These are phyloP conservation scores for Myotis vivesi DNA, from an alignment of 2,797 vertebrate species.

Conservation along the genomic window DNA sequence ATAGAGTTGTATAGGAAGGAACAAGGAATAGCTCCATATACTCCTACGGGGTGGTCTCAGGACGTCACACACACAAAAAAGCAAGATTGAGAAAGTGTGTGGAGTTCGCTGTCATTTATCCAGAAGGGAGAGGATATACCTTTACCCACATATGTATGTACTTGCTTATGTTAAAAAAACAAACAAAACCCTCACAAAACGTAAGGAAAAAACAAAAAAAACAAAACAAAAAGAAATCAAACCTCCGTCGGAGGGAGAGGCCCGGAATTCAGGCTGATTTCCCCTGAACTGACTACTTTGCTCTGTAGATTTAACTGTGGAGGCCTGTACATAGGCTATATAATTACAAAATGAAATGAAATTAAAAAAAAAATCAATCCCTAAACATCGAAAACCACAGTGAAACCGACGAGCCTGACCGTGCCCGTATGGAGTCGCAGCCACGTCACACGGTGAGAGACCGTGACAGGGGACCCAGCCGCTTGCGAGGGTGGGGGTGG, in stretches of 20 bases:
- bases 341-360: slow-evolving; percentile 55
- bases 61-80: background rate
- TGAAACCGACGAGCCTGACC: background rate
- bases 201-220: background rate
- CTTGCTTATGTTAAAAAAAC: background rate
- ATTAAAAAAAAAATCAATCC: slow-evolving; percentile 57
- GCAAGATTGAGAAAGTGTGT: background rate
- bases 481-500: too few species aligned
- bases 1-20: too few species aligned
- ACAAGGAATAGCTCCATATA: fast-evolving
- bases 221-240: background rate
- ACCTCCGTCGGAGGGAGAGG: too few species aligned
- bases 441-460: background rate
- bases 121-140: background rate
- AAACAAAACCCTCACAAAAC: background rate
- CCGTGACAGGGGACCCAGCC: background rate
- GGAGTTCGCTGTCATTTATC: fast-evolving
- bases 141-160: fast-evolving
- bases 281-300: background rate
- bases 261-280: background rate
- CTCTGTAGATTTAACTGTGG: background rate
- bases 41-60: background rate
- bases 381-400: background rate
- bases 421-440: background rate
- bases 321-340: background rate